Percentiles rank a stretch among this genome's conserved stretches.
Evolutionary conservation across 92 coral and sea anemone species (phyloP).

Genomic region (Pocillopora meandrina): DNA sequence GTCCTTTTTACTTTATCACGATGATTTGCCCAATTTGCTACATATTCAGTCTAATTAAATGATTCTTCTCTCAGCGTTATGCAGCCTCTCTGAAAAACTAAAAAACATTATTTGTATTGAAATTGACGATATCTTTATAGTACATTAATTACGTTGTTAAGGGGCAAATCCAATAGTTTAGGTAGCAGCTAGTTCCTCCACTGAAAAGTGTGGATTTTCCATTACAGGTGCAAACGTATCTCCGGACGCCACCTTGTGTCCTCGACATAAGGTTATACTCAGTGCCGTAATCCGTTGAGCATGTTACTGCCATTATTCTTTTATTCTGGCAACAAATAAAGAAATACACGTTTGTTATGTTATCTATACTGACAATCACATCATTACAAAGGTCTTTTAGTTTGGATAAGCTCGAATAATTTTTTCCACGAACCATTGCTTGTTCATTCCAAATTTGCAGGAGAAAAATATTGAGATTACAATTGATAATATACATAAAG

Average conservation of each 20-base stretch:
- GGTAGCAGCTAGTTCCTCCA: constrained; percentile 4
- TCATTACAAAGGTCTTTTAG: background rate
- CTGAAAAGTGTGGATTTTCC: background rate
- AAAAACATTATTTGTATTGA: no score
- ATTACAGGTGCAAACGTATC: constrained; percentile 26
- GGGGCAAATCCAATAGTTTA: constrained; percentile 26
- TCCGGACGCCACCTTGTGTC: background rate
- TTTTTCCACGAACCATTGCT: no score
- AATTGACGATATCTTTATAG: no score
- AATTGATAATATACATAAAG: no score
- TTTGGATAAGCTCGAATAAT: background rate
- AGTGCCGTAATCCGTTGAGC: constrained; percentile 26
- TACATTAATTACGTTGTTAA: background rate
- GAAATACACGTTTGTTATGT: background rate
- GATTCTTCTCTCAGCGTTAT: no score
- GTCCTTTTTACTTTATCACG: no score
- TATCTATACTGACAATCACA: background rate
- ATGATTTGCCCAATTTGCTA: no score
- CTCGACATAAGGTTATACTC: constrained; percentile 16
- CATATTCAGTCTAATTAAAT: no score
- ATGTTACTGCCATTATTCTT: constrained; percentile 39
- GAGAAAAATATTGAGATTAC: no score
- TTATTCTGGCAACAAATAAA: constrained; percentile 10
- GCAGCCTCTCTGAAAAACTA: no score
- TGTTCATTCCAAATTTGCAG: no score